Evolutionary conservation across 2,888 invertebrate genomes (phyloP).

Genomic region (Petrolisthes cinctipes): DNA sequence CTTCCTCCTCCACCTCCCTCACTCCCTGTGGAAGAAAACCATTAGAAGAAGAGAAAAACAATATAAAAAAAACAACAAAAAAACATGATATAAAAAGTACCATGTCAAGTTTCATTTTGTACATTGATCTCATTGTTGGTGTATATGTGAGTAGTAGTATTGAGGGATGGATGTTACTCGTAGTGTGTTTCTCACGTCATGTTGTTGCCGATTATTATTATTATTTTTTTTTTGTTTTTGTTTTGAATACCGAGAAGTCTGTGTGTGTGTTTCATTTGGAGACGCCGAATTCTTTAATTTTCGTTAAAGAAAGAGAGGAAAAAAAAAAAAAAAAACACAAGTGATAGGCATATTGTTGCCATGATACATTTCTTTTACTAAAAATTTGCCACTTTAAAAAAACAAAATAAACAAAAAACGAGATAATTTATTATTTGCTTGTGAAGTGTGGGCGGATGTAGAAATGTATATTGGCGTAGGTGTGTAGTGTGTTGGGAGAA

Average conservation of each 20-base stretch:
- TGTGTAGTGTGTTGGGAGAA: constrained; percentile 47
- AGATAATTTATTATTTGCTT: constrained; percentile 65
- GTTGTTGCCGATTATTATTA: constrained; percentile 59
- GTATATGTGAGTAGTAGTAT: constrained; percentile 63
- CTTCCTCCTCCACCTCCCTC: constrained; percentile 26
- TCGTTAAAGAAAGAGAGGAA: constrained; percentile 11
- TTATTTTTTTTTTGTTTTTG: constrained; percentile 55
- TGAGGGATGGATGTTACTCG: constrained; percentile 62
- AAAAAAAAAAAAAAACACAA: constrained; percentile 57
- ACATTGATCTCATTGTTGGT: constrained; percentile 65
- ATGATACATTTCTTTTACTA: constrained; percentile 46
- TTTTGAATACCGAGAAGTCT: neutral
- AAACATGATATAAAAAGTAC: constrained; percentile 8
- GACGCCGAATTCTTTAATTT: constrained; percentile 14
- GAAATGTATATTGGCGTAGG: constrained; percentile 65
- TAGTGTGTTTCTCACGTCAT: constrained; percentile 60
- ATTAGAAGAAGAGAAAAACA: neutral
- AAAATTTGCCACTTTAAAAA: constrained; percentile 32
- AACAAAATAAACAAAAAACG: constrained; percentile 12
- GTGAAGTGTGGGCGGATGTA: constrained; percentile 61
- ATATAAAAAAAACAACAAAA: neutral
- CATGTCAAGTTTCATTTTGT: constrained; percentile 59
- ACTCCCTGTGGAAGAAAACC: constrained; percentile 29
- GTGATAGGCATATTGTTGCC: constrained; percentile 64
- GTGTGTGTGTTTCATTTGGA: neutral